Percentiles rank a stretch among this genome's conserved stretches.
Evolutionary conservation across 2,888 invertebrate genomes (phyloP).

Genomic region (Drosophila anomalata): DNA sequence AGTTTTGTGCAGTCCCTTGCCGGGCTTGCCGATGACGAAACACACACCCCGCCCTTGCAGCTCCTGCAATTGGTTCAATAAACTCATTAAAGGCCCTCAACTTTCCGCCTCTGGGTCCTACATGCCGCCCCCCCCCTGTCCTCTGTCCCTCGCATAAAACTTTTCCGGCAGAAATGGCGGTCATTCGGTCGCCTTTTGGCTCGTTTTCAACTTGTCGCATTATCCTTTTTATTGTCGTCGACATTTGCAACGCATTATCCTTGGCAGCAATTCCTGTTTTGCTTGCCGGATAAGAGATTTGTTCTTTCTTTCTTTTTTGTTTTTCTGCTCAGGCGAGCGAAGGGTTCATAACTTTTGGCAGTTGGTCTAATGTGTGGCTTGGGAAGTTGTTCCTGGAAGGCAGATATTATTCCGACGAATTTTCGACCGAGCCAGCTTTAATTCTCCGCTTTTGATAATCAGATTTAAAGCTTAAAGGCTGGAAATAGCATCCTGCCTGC

Average conservation of each 20-base stretch:
- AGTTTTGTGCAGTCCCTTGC: constrained; percentile 3
- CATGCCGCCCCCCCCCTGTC: constrained; percentile 9
- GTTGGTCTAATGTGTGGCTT: constrained; percentile 35
- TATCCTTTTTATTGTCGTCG: constrained; percentile 74
- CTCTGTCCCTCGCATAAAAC: constrained; percentile 43
- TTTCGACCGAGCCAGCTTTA: not conserved
- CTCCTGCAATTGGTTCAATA: constrained; percentile 76
- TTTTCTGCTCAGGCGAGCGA: constrained; percentile 9
- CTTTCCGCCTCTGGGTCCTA: constrained; percentile 41
- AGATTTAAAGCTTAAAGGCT: not conserved
- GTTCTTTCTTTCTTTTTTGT: constrained; percentile 10
- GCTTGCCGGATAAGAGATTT: not conserved
- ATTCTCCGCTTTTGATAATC: not conserved
- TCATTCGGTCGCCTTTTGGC: constrained; percentile 67
- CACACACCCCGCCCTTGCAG: constrained; percentile 52
- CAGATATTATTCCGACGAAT: not conserved
- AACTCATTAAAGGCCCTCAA: constrained; percentile 74
- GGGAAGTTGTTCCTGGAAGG: constrained; percentile 4
- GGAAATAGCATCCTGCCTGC: not conserved
- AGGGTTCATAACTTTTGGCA: constrained; percentile 23
- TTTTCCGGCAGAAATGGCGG: constrained; percentile 47
- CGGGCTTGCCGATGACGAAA: constrained; percentile 56
- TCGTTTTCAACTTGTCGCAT: constrained; percentile 75
- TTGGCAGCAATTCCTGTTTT: constrained; percentile 33
- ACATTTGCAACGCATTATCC: constrained; percentile 67